These are phyloP conservation scores for Bactericera cockerelli DNA, from an alignment of 1,140 invertebrate species.

Conservation along the genomic window DNA sequence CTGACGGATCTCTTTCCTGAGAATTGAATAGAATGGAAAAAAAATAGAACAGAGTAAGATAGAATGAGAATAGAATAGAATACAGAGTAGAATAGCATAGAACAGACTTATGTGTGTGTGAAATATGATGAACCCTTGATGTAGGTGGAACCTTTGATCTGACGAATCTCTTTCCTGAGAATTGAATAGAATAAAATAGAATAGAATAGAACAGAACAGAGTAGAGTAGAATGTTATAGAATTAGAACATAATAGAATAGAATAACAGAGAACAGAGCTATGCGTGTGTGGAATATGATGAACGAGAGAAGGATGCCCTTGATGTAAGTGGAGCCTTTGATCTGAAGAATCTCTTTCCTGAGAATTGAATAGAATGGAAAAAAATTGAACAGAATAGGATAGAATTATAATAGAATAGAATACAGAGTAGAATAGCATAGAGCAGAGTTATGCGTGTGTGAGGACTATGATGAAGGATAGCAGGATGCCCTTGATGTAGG, in stretches of 20 bases:
- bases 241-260: too few relatives aligned
- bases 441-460: constrained; percentile 58
- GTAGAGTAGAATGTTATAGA: too few relatives aligned
- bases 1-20: constrained; percentile 38
- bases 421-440: too few relatives aligned
- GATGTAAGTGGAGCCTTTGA: constrained; percentile 49
- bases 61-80: constrained; percentile 53
- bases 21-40: constrained; percentile 2
- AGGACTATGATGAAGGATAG: constrained; percentile 54
- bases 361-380: too few relatives aligned
- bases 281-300: constrained; percentile 54
- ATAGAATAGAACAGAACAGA: too few relatives aligned
- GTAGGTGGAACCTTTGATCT: constrained; percentile 49
- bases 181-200: background rate
- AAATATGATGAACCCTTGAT: constrained; percentile 58
- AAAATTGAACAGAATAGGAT: too few relatives aligned
- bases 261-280: constrained; percentile 64
- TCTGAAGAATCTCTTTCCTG: constrained; percentile 40
- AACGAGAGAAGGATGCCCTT: constrained; percentile 55
- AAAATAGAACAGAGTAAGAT: constrained; percentile 39
- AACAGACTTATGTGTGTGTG: constrained; percentile 61
- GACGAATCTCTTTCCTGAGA: constrained; percentile 38
- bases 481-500: constrained; percentile 54
- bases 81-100: constrained; percentile 55
- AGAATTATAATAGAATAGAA: too few relatives aligned